A percentile compares a stretch with the other conserved stretches of the same genome.
Evolutionary conservation across 2,888 invertebrate genomes (phyloP).

Genomic region (Xestia c-nigrum): DNA sequence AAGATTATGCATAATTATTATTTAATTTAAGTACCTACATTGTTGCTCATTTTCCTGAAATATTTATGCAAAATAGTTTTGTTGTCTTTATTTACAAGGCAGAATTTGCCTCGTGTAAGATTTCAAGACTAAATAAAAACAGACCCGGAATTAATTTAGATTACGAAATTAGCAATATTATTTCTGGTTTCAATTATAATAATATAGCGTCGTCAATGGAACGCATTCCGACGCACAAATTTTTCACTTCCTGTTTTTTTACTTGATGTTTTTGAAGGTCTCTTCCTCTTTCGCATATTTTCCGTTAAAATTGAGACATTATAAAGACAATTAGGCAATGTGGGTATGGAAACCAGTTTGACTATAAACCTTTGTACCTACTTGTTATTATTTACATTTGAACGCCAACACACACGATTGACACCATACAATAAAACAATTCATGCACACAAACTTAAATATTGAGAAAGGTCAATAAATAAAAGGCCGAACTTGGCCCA

Average conservation of each 20-base stretch:
- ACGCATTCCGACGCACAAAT: neutral
- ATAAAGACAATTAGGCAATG: conserved; percentile 12
- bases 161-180: neutral
- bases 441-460: neutral
- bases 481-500: neutral
- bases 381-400: conserved; percentile 14
- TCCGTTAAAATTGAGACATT: neutral
- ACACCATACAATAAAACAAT: neutral
- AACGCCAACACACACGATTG: neutral
- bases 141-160: neutral
- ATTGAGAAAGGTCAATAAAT: neutral
- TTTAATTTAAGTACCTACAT: neutral
- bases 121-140: neutral
- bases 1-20: neutral
- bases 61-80: neutral
- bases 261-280: conserved; percentile 14
- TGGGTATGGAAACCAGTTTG: conserved; percentile 2
- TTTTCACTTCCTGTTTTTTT: conserved; percentile 7
- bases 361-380: neutral
- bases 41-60: neutral
- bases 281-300: conserved; percentile 42
- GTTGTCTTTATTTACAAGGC: neutral
- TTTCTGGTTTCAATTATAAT: neutral
- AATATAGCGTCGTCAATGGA: neutral
- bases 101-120: neutral